Conservation (phyloP, 2,113 vertebrate species). For the Arenaria interpres region DNA sequence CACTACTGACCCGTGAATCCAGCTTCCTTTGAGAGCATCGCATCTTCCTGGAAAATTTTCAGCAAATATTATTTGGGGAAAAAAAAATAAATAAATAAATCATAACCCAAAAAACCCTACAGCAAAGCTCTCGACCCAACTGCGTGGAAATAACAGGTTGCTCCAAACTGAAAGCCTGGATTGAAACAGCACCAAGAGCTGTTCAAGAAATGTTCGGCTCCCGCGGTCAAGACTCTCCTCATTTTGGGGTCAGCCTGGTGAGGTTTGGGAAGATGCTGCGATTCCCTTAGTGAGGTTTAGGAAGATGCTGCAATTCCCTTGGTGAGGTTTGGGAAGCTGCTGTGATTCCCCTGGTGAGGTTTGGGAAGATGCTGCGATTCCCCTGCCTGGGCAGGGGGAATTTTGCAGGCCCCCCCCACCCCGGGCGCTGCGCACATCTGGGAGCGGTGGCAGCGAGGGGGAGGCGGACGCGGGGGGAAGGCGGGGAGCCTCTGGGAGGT, state of each 20-base stretch:
- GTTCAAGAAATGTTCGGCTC: background rate
- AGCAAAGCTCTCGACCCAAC: background rate
- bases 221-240: background rate
- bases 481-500: slow-evolving; percentile 19
- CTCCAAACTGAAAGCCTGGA: background rate
- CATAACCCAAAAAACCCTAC: background rate
- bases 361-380: background rate
- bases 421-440: background rate
- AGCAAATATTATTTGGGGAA: background rate
- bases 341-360: background rate
- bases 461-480: background rate
- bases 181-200: background rate
- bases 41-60: background rate
- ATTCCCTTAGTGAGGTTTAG: background rate
- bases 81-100: background rate
- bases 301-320: background rate
- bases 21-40: background rate
- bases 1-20: background rate
- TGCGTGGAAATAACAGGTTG: background rate
- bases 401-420: background rate
- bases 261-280: background rate
- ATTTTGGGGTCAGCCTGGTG: background rate
- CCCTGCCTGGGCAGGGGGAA: background rate
- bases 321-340: background rate
- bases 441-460: background rate